Conservation (phyloP, 2,113 vertebrate genomes). For the Ceyx melanurus region DNA sequence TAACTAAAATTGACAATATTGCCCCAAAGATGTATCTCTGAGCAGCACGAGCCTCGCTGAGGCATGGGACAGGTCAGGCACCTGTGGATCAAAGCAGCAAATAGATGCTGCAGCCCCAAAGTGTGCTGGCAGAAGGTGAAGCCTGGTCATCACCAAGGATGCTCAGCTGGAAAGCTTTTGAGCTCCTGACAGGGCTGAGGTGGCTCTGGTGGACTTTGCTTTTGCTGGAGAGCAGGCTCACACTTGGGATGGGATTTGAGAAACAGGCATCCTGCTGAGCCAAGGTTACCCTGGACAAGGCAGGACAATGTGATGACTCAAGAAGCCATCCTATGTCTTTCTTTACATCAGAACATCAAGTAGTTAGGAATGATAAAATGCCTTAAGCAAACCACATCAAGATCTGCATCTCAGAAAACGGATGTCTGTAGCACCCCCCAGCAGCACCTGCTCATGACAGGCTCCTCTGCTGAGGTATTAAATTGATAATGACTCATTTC, state of each 20-base stretch:
- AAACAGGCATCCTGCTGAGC: not conserved
- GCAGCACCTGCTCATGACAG: not conserved
- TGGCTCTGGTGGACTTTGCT: not conserved
- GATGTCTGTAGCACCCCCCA: not conserved
- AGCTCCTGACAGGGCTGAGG: rapidly evolving
- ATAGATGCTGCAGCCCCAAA: not conserved
- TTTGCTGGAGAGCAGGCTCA: not conserved
- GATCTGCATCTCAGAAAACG: not conserved
- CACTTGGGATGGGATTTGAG: not conserved
- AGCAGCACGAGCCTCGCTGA: rapidly evolving
- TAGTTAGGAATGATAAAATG: not conserved
- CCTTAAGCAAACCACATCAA: not conserved
- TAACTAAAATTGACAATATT: not conserved
- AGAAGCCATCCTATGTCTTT: not conserved
- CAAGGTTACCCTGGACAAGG: rapidly evolving
- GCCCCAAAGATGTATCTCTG: rapidly evolving
- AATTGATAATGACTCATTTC: constrained; percentile 33
- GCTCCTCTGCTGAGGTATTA: not conserved
- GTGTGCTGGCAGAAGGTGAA: rapidly evolving
- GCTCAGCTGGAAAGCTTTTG: not conserved
- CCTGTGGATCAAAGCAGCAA: not conserved
- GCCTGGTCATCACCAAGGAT: not conserved
- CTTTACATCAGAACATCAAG: not conserved
- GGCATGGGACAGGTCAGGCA: not conserved
- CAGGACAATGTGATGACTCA: not conserved